Base-by-base conservation (phyloP, 35 echinoderm and acorn worm species). In the Diadema setosum region DNA sequence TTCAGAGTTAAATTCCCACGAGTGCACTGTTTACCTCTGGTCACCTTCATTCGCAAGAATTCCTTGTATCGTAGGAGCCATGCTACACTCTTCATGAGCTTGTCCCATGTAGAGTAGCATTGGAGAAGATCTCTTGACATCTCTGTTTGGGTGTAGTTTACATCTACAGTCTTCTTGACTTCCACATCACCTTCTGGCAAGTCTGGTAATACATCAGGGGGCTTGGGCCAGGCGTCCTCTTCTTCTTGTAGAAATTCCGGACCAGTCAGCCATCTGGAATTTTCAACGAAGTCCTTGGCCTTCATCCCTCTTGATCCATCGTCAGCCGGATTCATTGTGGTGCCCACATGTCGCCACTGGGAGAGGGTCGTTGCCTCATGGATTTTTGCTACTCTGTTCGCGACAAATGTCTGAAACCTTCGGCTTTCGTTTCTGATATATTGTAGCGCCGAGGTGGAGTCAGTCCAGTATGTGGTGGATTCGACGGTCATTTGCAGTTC, bases 361-460 rank as follows among this genome's bases (percentile, higher is more conserved):
- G 14, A 14, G 39, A 18, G 17, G 24, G 36, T 32, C 20, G 87
- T 57, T 39, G 43, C 41, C 6, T 44, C 11, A 16, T 37, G 5
- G 46, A 80, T 58, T 45, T 27, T 30, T 52, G 70, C 14, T 4
- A 89, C 85, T 18, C 85, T 74, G 65, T 74, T 76, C 4, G 64
- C 85, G 20, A 87, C 85, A 29, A 87, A 87, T 87, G 65, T 87
- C n/a, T n/a, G n/a, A n/a, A n/a, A n/a, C n/a, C n/a, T n/a, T n/a
- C n/a, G n/a, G n/a, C n/a, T n/a, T n/a, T n/a, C n/a, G n/a, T n/a
- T n/a, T n/a, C n/a, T n/a, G n/a, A n/a, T n/a, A n/a, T n/a, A n/a
- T n/a, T n/a, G n/a, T n/a, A n/a, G n/a, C n/a, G n/a, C n/a, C n/a
- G n/a, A n/a, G n/a, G n/a, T n/a, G n/a, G n/a, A n/a, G 42, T 83